phyloP scores from a whole-genome alignment of 2,113 vertebrate species.

The Alces alces region DNA sequence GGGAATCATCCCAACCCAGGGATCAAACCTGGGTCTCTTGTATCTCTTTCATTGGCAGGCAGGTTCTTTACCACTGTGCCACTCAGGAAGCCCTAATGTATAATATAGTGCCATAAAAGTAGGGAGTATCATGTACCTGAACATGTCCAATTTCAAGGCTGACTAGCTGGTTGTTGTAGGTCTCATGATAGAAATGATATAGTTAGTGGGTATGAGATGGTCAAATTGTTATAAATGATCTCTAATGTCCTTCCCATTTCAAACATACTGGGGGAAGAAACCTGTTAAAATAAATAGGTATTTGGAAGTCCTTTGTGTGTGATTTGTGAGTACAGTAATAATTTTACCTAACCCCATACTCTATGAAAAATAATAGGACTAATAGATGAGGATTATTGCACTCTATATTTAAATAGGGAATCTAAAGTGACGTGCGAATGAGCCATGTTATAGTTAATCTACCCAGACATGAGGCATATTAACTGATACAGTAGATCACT shows the following conservation, averaged over 20 bases:
- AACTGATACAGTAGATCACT: background rate
- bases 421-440: background rate
- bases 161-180: background rate
- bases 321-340: background rate
- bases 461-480: background rate
- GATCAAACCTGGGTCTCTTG: background rate
- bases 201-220: background rate
- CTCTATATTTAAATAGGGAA: background rate
- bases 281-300: background rate
- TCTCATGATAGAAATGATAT: background rate
- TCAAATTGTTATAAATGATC: too few relatives aligned
- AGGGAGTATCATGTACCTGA: background rate
- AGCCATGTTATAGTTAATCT: background rate
- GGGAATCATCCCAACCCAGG: background rate
- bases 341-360: background rate
- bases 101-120: background rate
- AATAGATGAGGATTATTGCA: background rate
- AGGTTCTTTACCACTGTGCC: background rate
- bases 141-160: too few relatives aligned
- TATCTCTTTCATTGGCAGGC: background rate
- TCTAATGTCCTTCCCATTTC: background rate
- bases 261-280: background rate
- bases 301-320: background rate
- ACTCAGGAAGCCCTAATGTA: background rate
- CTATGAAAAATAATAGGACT: background rate